Base-by-base conservation (phyloP, 2,888 invertebrate species). In the Eutolmus rufibarbis region DNA sequence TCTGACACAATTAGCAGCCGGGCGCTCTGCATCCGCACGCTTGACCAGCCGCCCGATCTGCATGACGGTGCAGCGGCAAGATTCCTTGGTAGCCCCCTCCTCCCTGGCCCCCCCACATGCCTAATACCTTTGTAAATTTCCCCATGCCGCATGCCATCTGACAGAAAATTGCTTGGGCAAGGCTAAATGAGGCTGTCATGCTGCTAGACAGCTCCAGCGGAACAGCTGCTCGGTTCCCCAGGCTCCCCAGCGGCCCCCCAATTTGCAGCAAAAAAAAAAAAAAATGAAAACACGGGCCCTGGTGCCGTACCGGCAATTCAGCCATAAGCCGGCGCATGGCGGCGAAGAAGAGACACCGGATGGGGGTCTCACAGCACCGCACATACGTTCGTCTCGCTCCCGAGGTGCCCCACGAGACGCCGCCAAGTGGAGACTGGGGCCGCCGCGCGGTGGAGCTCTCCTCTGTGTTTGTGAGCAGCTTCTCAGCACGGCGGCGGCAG, bases 401-500 rank as follows among this genome's bases (percentile, higher is more conserved):
- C 9, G 28, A 28, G 23, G 46, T 23, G 37, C 9, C 40, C 37
- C 78, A n/a, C 78, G 43, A 19, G 23, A 40, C n/a, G 43, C 43
- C 43, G 43, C 43, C 43, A n/a, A 40, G 43, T 79, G 51, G 51
- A 46, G 79, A 28, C 40, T 66, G 66, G 66, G 66, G 12, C 28
- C 31, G 23, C 5, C 40, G 40, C 40, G 31, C 23, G 46, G 28
- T 66, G 66, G 57, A 23, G 19, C 28, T 28, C 2, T 43, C 9
- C 43, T 46, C 9, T 46, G 43, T 46, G 43, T 16, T 28, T 51
- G 51, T 51, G 28, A 12, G 14, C 28, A 1, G 9, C 23, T 2
- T 51, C 46, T 79, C 31, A 74, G 57, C n/a, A 57, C 57, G 82
- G 82, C 66, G 40, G 66, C 82, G 82, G 82, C 82, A 84, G 82